Evolutionary conservation across 2,797 vertebrate genomes (phyloP).

Genomic region (Betta splendens): DNA sequence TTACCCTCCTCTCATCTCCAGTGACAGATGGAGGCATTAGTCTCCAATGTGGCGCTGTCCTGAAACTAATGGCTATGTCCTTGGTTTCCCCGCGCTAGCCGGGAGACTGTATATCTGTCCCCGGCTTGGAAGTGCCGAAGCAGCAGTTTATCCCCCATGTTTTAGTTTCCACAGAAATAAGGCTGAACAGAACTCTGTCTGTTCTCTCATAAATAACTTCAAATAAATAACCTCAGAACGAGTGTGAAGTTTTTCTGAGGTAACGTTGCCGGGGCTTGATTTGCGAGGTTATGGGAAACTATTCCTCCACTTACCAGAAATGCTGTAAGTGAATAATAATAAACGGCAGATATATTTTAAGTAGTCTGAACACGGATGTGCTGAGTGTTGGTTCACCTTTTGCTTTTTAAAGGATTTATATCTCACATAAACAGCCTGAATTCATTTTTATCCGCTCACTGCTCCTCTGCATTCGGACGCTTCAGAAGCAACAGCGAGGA

Average conservation of each 20-base stretch:
- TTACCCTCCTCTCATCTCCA: constrained; percentile 81
- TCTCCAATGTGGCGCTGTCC: constrained; percentile 81
- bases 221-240: constrained; percentile 74
- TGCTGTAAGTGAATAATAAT: constrained; percentile 61
- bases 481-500: constrained; percentile 54
- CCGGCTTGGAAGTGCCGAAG: constrained; percentile 79
- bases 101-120: constrained; percentile 81
- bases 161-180: constrained; percentile 81
- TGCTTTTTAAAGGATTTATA: constrained; percentile 56
- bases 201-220: constrained; percentile 77
- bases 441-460: constrained; percentile 43
- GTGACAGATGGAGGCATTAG: constrained; percentile 84
- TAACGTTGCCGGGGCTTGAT: constrained; percentile 59
- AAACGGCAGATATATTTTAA: constrained; percentile 55
- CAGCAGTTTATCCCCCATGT: constrained; percentile 79
- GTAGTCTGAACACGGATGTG: constrained; percentile 34
- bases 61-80: constrained; percentile 84
- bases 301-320: constrained; percentile 55
- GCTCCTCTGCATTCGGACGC: constrained; percentile 50
- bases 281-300: constrained; percentile 62
- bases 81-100: constrained; percentile 75
- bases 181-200: constrained; percentile 72
- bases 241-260: constrained; percentile 60
- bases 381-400: constrained; percentile 47
- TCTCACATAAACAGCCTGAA: constrained; percentile 50